A percentile compares a stretch with the other conserved stretches of the same genome.
These are phyloP conservation scores for Spisula solida DNA, from an alignment of 2,888 invertebrate genomes.

Conservation along the genomic window DNA sequence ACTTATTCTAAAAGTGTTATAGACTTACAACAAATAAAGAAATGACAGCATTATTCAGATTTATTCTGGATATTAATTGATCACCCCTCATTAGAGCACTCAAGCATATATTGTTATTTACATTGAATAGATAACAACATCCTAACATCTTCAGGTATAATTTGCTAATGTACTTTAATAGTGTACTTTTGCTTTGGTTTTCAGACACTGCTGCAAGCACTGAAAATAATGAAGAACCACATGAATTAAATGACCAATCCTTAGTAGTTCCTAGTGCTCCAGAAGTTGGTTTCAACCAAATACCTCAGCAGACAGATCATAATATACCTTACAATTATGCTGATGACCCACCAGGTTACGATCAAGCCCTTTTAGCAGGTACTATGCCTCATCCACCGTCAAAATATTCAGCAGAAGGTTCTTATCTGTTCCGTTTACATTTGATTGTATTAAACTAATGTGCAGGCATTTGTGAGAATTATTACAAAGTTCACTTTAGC, in stretches of 20 bases:
- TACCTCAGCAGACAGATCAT: not conserved
- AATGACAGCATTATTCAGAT: too few species aligned
- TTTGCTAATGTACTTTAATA: not conserved
- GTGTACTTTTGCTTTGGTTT: not conserved
- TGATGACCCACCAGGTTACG: not conserved
- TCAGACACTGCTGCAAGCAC: not conserved
- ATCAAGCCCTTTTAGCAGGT: not conserved
- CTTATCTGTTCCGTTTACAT: too few species aligned
- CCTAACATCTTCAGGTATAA: too few species aligned
- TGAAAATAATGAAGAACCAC: slow-evolving; percentile 3
- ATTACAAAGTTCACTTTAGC: too few species aligned
- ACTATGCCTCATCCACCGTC: not conserved
- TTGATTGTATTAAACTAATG: too few species aligned
- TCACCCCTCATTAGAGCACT: too few species aligned
- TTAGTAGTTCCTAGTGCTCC: not conserved
- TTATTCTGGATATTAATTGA: too few species aligned
- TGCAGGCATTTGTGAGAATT: too few species aligned
- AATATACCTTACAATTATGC: not conserved
- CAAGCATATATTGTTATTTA: not conserved
- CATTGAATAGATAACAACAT: too few species aligned
- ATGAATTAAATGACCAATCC: not conserved
- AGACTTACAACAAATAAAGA: too few species aligned
- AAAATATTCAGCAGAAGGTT: not conserved
- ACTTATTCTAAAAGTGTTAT: too few species aligned
- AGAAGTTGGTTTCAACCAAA: not conserved